Evolutionary conservation across 2,113 vertebrate genomes (phyloP).

Genomic region (Microcebus jonahi): DNA sequence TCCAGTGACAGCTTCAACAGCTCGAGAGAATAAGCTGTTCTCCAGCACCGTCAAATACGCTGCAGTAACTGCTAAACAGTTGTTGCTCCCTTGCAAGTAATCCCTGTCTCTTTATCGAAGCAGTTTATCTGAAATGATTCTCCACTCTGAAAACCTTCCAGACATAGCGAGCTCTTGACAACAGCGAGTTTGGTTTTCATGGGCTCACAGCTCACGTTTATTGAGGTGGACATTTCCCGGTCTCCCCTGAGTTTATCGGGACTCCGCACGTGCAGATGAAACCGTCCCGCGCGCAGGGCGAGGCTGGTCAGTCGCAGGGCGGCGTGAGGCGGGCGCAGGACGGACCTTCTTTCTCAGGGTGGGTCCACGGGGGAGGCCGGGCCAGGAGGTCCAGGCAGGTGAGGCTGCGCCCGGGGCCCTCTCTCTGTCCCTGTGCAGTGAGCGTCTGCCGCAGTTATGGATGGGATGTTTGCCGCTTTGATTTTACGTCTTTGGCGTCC

Average conservation of each 20-base stretch:
- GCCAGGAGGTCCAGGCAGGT: not conserved
- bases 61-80: not conserved
- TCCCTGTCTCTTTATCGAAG: not conserved
- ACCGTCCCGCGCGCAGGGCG: fast-evolving
- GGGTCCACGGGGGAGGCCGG: fast-evolving
- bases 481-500: fast-evolving
- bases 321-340: no score
- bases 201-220: not conserved
- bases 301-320: not conserved
- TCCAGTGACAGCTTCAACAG: not conserved
- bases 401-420: fast-evolving
- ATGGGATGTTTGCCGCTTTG: fast-evolving
- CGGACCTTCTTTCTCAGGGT: not conserved
- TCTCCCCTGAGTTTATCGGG: not conserved
- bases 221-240: not conserved
- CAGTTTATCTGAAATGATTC: not conserved
- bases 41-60: not conserved
- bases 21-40: not conserved
- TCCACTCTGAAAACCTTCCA: not conserved
- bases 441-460: fast-evolving
- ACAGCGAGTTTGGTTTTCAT: not conserved
- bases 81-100: not conserved
- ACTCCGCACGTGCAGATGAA: fast-evolving
- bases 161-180: not conserved
- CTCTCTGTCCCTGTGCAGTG: not conserved